These are phyloP conservation scores for Platycheirus albimanus DNA, from an alignment of 2,888 invertebrate species.

Conservation along the genomic window DNA sequence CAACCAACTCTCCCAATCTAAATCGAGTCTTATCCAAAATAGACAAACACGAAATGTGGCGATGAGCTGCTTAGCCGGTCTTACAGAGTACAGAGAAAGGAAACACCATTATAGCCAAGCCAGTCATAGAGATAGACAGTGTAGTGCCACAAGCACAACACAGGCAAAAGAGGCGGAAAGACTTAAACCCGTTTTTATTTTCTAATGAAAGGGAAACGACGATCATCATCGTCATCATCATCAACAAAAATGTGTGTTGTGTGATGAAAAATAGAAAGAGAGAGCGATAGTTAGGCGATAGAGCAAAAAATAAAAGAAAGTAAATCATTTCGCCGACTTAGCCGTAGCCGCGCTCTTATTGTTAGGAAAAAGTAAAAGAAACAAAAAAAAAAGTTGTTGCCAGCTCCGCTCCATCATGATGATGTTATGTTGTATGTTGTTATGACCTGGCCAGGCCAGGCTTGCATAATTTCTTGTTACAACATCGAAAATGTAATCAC, in stretches of 20 bases:
- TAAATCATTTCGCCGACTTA: constrained; percentile 62
- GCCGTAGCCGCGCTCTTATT: constrained; percentile 25
- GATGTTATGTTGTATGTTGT: constrained; percentile 58
- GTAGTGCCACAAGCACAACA: neutral
- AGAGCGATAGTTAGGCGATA: constrained; percentile 45
- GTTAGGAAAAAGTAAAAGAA: too few relatives aligned
- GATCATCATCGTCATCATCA: neutral
- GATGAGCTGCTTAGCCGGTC: constrained; percentile 43
- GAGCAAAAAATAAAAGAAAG: constrained; percentile 72
- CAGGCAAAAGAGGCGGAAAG: constrained; percentile 43
- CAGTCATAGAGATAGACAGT: constrained; percentile 5
- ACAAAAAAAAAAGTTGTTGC: constrained; percentile 11
- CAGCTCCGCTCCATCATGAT: constrained; percentile 27
- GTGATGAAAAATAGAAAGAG: constrained; percentile 29
- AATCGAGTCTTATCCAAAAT: constrained; percentile 40
- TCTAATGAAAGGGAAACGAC: constrained; percentile 72
- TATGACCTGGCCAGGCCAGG: constrained; percentile 61
- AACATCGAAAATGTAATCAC: constrained; percentile 68
- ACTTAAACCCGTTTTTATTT: constrained; percentile 65
- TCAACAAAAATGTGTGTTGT: constrained; percentile 18
- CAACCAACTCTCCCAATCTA: constrained; percentile 17
- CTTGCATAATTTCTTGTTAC: constrained; percentile 70
- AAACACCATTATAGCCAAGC: constrained; percentile 36
- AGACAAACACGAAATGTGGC: constrained; percentile 46
- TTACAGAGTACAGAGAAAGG: constrained; percentile 62